Evolutionary conservation across 2,113 vertebrate genomes (phyloP).

Genomic region (Datnioides undecimradiatus): DNA sequence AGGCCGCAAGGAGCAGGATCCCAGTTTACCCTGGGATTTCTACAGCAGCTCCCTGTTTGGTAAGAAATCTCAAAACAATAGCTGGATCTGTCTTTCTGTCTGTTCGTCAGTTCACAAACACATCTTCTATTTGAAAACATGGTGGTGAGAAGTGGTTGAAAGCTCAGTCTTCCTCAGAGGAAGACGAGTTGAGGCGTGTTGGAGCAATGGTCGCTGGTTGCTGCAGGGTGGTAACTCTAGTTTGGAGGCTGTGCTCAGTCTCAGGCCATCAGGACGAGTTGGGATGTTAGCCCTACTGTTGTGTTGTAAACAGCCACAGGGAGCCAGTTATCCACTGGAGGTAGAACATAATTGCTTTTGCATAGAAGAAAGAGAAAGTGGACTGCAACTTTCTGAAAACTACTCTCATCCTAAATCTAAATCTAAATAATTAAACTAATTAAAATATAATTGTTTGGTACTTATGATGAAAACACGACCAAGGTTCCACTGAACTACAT

Average conservation of each 20-base stretch:
- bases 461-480: not conserved
- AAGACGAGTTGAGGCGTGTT: conserved; percentile 3
- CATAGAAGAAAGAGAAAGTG: conserved; percentile 26
- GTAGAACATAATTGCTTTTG: conserved; percentile 29
- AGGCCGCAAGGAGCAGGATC: conserved; percentile 90
- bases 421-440: not conserved
- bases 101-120: not conserved
- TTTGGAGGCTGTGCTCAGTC: conserved; percentile 7
- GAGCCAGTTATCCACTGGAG: conserved; percentile 30
- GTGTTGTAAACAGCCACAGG: conserved; percentile 49
- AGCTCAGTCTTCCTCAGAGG: conserved; percentile 14
- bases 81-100: not conserved
- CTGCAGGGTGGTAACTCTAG: conserved; percentile 16
- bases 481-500: not conserved
- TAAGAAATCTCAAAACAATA: conserved; percentile 77
- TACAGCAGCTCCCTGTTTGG: conserved; percentile 95
- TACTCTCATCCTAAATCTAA: not conserved
- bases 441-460: not conserved
- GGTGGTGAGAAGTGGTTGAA: not conserved
- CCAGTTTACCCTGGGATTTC: conserved; percentile 94
- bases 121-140: not conserved
- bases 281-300: conserved; percentile 1
- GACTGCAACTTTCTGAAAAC: not conserved
- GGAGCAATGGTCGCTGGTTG: not conserved
- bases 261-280: conserved; percentile 9